Percentiles rank a stretch among this genome's conserved stretches.
Conservation (phyloP, 2,113 vertebrate genomes). For the Silurus asotus region DNA sequence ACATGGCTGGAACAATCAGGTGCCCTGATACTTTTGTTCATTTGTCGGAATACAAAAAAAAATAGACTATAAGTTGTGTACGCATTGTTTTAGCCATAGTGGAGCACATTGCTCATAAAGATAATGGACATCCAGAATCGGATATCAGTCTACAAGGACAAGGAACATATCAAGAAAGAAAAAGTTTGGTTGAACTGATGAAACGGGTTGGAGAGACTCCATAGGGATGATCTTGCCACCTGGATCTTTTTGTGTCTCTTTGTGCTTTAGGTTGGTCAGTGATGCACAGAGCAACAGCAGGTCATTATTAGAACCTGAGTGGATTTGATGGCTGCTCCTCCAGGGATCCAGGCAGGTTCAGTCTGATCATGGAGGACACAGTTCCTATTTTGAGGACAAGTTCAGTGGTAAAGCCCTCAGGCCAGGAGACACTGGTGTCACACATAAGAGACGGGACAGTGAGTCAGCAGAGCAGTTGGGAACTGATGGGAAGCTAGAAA, state of each 20-base stretch:
- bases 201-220: constrained; percentile 6
- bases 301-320: constrained; percentile 39
- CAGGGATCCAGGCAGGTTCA: background rate
- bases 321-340: constrained; percentile 3
- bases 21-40: too few relatives aligned
- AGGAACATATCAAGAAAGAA: background rate
- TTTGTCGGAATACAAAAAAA: too few relatives aligned
- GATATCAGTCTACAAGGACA: too few relatives aligned
- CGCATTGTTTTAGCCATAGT: too few relatives aligned
- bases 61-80: too few relatives aligned
- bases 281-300: constrained; percentile 7
- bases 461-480: background rate
- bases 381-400: constrained; percentile 36
- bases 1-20: too few relatives aligned
- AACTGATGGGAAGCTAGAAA: background rate
- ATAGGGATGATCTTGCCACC: background rate
- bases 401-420: constrained; percentile 25
- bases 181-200: background rate
- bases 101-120: too few relatives aligned
- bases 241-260: background rate
- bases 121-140: too few relatives aligned
- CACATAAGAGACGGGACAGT: background rate
- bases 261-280: constrained; percentile 5
- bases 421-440: background rate
- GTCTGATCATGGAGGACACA: constrained; percentile 9